Evolutionary conservation across 2,113 vertebrate genomes (phyloP).

Genomic region (Cynocephalus volans): DNA sequence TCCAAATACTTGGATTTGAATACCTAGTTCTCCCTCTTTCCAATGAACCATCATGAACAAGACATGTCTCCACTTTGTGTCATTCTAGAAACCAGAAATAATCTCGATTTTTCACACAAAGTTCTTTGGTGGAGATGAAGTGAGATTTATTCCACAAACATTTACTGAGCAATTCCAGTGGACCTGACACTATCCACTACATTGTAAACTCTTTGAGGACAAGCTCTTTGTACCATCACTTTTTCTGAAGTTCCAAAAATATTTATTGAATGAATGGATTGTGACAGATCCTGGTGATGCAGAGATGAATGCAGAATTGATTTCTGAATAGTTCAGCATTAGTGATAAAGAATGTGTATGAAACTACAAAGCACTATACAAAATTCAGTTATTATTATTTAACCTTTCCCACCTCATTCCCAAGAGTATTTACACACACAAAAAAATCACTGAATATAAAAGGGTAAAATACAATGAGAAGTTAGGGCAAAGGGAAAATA

Average conservation of each 20-base stretch:
- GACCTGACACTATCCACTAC: neutral
- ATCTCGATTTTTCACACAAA: neutral
- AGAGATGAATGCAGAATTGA: conserved; percentile 24
- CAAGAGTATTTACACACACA: neutral
- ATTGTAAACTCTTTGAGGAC: neutral
- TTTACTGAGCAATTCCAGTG: neutral
- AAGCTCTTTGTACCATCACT: neutral
- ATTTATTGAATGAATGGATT: neutral
- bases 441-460: conserved; percentile 18
- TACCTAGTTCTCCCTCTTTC: neutral
- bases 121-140: neutral
- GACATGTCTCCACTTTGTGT: neutral
- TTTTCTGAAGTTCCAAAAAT: conserved; percentile 36
- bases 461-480: conserved; percentile 20
- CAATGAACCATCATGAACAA: neutral
- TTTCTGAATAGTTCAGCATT: conserved; percentile 41
- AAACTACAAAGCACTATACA: neutral
- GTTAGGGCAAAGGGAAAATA: conserved; percentile 48
- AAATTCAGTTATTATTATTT: conserved; percentile 27
- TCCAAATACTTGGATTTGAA: neutral
- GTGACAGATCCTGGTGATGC: neutral
- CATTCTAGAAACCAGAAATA: neutral
- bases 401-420: conserved; percentile 12
- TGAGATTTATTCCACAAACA: neutral
- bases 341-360: neutral